Percentiles rank a stretch among this genome's conserved stretches.
These are phyloP conservation scores for Scaptomyza parva DNA, from an alignment of 2,888 invertebrate species.

Conservation along the genomic window DNA sequence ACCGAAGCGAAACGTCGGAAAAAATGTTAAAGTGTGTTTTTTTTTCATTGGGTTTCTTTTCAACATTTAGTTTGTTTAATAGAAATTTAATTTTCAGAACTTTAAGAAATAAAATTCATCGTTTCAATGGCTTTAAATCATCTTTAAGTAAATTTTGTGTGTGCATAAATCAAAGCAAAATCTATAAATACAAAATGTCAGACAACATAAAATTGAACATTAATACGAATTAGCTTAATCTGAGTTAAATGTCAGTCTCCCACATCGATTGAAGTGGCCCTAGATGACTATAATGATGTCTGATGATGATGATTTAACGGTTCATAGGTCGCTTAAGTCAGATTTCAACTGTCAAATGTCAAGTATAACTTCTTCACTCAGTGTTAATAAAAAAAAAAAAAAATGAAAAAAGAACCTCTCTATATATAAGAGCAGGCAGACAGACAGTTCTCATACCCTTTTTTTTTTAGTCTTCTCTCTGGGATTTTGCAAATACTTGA, in stretches of 20 bases:
- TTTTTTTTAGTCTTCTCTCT: neutral
- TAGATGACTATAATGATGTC: slow-evolving; percentile 13
- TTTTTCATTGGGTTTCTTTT: too few relatives aligned
- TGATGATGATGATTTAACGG: slow-evolving; percentile 40
- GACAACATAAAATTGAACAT: neutral
- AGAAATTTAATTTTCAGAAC: too few relatives aligned
- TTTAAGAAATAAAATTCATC: too few relatives aligned
- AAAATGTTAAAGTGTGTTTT: too few relatives aligned
- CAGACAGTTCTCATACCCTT: slow-evolving; percentile 11
- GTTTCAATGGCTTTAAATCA: neutral
- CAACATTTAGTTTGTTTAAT: too few relatives aligned
- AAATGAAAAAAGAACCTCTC: too few relatives aligned
- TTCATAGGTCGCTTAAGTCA: slow-evolving; percentile 39
- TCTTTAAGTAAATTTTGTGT: neutral
- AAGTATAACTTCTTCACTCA: slow-evolving; percentile 42
- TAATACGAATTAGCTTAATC: neutral
- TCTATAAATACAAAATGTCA: slow-evolving; percentile 1
- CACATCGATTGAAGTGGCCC: slow-evolving; percentile 20
- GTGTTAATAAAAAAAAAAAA: slow-evolving; percentile 5
- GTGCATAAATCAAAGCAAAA: neutral
- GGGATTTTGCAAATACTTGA: slow-evolving; percentile 32
- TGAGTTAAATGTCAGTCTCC: neutral
- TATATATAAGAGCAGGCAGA: slow-evolving; percentile 8
- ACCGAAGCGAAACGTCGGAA: too few relatives aligned
- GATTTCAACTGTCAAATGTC: slow-evolving; percentile 46